phyloP scores from a whole-genome alignment of 2,797 vertebrate species.

The Argya squamiceps region DNA sequence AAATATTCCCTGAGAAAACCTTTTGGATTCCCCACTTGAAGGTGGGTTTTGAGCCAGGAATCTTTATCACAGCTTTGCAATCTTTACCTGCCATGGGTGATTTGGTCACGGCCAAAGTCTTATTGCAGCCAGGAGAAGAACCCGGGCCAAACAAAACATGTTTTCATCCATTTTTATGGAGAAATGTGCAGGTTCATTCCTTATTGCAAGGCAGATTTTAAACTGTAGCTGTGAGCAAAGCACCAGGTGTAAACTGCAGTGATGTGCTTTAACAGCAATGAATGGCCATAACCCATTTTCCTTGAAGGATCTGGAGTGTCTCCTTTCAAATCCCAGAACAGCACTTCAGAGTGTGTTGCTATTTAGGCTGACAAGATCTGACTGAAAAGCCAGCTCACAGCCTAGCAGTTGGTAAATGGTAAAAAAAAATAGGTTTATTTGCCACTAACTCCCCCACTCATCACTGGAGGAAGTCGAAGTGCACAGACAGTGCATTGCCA shows the following conservation, averaged over 20 bases:
- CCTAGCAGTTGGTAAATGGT: constrained; percentile 36
- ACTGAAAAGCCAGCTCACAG: constrained; percentile 13
- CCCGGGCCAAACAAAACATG: not conserved
- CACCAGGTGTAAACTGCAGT: not conserved
- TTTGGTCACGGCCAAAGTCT: not conserved
- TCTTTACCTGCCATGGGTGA: not conserved
- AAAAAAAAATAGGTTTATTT: not conserved
- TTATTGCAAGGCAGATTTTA: not conserved
- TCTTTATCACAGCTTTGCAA: not conserved
- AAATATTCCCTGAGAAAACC: not conserved
- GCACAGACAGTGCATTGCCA: not conserved
- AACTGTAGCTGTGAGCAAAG: not conserved
- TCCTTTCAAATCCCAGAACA: constrained; percentile 1
- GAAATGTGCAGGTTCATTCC: not conserved
- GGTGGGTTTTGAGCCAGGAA: not conserved
- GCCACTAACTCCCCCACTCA: not conserved
- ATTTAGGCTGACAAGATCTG: not conserved
- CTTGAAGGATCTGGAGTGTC: not conserved
- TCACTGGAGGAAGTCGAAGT: not conserved
- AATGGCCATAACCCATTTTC: not conserved
- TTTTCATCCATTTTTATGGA: not conserved
- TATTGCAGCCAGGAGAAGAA: not conserved
- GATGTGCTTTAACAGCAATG: not conserved
- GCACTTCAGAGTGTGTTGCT: not conserved
- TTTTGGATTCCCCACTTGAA: not conserved